Base-by-base conservation (phyloP, 2,797 vertebrate species). In the Pseudochromis fuscus region DNA sequence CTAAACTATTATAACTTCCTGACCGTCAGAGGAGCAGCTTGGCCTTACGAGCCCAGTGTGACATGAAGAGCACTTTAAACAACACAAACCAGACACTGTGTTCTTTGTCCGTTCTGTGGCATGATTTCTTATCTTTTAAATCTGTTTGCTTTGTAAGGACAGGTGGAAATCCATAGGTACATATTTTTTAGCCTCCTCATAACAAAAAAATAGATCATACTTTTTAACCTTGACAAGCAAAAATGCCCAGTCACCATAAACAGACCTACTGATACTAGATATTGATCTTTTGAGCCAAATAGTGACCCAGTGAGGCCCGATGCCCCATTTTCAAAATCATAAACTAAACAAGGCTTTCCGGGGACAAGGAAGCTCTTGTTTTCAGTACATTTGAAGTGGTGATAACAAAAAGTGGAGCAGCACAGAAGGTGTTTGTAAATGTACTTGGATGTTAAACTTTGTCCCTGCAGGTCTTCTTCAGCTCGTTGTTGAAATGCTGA, bases 231-330 rank as follows among this genome's bases (percentile, higher is more conserved):
- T 45, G 28, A 63, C 2, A 5, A 35, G 24, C 11, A 67, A 72
- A 76, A 53, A 70, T 23, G 13, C 12, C 11, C 12, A 18, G 61
- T 50, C 7, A 1, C 38, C 21, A 28, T 24, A 46, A 23, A 23
- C 21, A 48, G 51, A 58, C 38, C 6, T 10, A 24, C 33, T 16
- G 23, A 19, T 7, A 4, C 5, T 12, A 19, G 40, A 44, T 67
- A 68, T 69, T 50, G 59, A 73, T 46, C 21, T n/a, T n/a, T 9
- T n/a, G n/a, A 37, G 13, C 19, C n/a, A 16, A 6, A n/a, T n/a
- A 25, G 11, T 35, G 28, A 65, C 5, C 35, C 52, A 7, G 15
- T 40, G 18, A 40, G 38, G 10, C 10, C 42, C 9, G 10, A 45
- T 45, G 42, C 19, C 19, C 42, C 28, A 30, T 15, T 65, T 73